Evolutionary conservation across 2,797 vertebrate genomes (phyloP), one percentile per base, ranked within the genome.

Genomic region (Rousettus madagascariensis): DNA sequence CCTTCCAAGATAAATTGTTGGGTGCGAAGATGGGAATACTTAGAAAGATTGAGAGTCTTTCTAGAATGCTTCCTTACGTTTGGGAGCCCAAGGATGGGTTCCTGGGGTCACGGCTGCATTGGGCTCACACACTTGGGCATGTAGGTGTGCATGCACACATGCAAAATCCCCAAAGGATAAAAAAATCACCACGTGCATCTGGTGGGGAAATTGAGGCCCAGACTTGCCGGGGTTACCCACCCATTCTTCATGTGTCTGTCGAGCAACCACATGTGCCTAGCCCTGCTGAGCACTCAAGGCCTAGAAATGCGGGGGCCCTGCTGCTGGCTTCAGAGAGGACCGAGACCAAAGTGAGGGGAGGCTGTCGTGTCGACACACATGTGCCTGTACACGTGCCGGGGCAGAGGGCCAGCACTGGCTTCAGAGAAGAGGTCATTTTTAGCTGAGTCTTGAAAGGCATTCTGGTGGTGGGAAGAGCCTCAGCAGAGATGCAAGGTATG

Each of bases 51-150:
- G 17, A 38, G 74, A 26, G 15, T 55, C 33, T 3, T 26, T 46
- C 61, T 61, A 24, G 4, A 79, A 36, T 1, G 0, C 13, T 17
- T 7, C 41, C 61, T 43, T 11, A 65, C 22, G 12, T 83, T 33
- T 80, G 36, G 88, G 46, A 71, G 43, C 36, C 30, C 22, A 11
- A 10, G 55, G 33, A 2, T 57, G 46, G 59, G 30, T 41, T 68
- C 17, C 6, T 5, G 30, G 68, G 38, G 65, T 19, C 22, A 0
- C 8, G 1, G 36, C 26, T 26, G 8, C 36, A 0, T 0, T 3
- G 43, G 51, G 28, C 49, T 90, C 8, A 17, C 5, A 36, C 11
- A 19, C 3, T 0, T 26, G 33, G 46, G 30, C 43, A 2, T 33
- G 46, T 8, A 46, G 49, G n/a, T 20, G 2, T 17, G 43, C 38